Evolutionary conservation across 1,140 invertebrate genomes (phyloP).

Genomic region (Papilio glaucus): DNA sequence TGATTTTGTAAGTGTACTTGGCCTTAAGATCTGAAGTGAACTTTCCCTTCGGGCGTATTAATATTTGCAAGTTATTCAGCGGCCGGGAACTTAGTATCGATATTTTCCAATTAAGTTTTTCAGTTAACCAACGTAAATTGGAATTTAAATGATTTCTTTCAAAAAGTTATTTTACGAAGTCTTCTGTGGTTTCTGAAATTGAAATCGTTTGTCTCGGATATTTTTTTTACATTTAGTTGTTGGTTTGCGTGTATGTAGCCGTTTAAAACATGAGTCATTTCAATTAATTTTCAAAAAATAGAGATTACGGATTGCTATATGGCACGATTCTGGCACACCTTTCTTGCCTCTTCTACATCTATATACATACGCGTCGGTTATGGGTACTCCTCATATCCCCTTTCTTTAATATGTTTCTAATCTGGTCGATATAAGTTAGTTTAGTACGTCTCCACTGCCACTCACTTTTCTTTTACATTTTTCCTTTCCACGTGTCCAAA

Average conservation of each 20-base stretch:
- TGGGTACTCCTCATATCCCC: too few species aligned
- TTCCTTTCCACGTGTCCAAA: too few species aligned
- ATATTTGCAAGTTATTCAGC: conserved; percentile 16
- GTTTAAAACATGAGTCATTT: too few species aligned
- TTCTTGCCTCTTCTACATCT: too few species aligned
- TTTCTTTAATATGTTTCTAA: too few species aligned
- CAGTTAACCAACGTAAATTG: conserved; percentile 13
- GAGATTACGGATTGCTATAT: too few species aligned
- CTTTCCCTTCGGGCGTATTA: background rate
- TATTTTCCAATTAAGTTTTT: conserved; percentile 25
- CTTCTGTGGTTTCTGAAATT: background rate
- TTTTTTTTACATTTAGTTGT: background rate
- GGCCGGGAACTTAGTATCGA: background rate
- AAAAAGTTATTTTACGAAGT: background rate
- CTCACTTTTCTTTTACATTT: too few species aligned
- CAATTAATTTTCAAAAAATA: too few species aligned
- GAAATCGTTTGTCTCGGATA: background rate
- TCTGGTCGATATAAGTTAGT: too few species aligned
- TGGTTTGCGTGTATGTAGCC: background rate
- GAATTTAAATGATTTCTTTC: conserved; percentile 9
- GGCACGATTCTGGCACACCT: too few species aligned
- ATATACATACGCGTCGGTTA: too few species aligned
- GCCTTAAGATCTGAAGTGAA: background rate
- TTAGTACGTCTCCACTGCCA: too few species aligned
- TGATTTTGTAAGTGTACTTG: background rate